Evolutionary conservation across 2,888 invertebrate genomes (phyloP), one percentile per base, ranked within the genome.

Genomic region (Lithosia quadra): DNA sequence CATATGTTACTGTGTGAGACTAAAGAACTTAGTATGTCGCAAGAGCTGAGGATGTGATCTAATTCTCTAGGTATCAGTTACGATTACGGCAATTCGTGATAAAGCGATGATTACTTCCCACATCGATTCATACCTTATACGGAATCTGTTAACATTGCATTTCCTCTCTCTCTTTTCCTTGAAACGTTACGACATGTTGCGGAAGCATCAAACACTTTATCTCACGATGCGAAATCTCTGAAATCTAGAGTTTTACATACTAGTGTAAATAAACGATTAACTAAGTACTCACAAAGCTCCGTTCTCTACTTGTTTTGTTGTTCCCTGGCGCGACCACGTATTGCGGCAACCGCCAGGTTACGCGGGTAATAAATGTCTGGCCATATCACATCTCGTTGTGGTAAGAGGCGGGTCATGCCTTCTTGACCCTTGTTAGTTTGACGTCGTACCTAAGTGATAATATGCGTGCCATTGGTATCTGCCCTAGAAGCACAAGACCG

Each of bases 1-100:
- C 28, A 28, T n/a, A 28, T 28, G 3, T 28, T 5, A 28, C 28
- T 28, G 28, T 28, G 28, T 28, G 28, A 4, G 28, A 28, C 28
- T 28, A 28, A 28, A 56, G 55, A 56, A 56, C 11, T 56, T 22
- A 56, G 10, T 24, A 24, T 56, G 22, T 21, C 55, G 22, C 55
- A 56, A 56, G 13, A 56, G 49, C 49, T 49, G 67, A 72, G 87
- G 86, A 87, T 83, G 78, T 88, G 88, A 86, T 85, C 86, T 83
- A 87, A 85, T 88, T 87, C 71, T 72, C 80, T 82, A 85, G 87
- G 85, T 79, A 71, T 71, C 76, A 73, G 57, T 58, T 68, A 72
- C 64, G 34, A 61, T 63, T 68, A 66, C 65, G 39, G n/a, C 43
- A 53, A 70, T 39, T 36, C 56, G 60, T 43, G 63, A 67, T 67